These are phyloP conservation scores for Philaenus spumarius DNA, from an alignment of 1,140 invertebrate genomes.

Conservation along the genomic window DNA sequence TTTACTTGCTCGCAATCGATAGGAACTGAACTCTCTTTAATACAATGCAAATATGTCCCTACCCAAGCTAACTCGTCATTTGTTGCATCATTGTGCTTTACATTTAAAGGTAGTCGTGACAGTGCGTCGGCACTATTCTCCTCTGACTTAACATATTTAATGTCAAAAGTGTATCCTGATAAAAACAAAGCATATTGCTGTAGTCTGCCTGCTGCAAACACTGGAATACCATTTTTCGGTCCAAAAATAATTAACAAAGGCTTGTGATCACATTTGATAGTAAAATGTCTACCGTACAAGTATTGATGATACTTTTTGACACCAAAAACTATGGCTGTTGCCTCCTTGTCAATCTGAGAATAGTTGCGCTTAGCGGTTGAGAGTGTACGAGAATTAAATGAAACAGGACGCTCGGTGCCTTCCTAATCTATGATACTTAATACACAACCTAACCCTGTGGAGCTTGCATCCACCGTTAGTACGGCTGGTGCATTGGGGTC, in stretches of 20 bases:
- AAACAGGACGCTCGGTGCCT: slow-evolving; percentile 38
- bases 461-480: too few relatives aligned
- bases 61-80: too few relatives aligned
- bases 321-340: slow-evolving; percentile 43
- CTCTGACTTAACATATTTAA: slow-evolving; percentile 24
- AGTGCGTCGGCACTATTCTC: slow-evolving; percentile 31
- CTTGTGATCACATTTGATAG: slow-evolving; percentile 43
- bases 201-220: slow-evolving; percentile 33
- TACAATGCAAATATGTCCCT: too few relatives aligned
- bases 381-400: slow-evolving; percentile 43
- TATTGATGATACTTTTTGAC: slow-evolving; percentile 46
- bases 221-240: slow-evolving; percentile 34
- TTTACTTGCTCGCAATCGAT: too few relatives aligned
- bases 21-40: too few relatives aligned
- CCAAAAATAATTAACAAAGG: slow-evolving; percentile 39
- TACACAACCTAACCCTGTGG: slow-evolving; percentile 41
- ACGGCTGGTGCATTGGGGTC: slow-evolving; percentile 43
- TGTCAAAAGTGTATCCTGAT: slow-evolving; percentile 25
- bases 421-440: slow-evolving; percentile 32
- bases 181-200: slow-evolving; percentile 33
- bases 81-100: too few relatives aligned
- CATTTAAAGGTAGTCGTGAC: slow-evolving; percentile 24
- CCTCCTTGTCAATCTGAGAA: slow-evolving; percentile 48
- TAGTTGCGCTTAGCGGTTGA: slow-evolving; percentile 40
- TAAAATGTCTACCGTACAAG: slow-evolving; percentile 40